phyloP scores from a whole-genome alignment of 2,113 vertebrate species.

The Chauna torquata region DNA sequence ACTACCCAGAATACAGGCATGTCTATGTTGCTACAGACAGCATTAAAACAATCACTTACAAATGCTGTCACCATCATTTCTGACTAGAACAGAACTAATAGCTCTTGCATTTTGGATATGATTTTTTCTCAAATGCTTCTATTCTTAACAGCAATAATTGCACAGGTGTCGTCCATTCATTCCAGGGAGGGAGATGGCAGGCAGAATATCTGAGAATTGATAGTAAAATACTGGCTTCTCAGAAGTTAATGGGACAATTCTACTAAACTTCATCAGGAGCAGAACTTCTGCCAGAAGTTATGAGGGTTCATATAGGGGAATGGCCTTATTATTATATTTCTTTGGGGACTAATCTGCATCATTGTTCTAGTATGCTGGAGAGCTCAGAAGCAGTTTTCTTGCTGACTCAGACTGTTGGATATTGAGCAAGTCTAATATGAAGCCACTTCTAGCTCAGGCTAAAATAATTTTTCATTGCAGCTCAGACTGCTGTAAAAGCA shows the following conservation, averaged over 20 bases:
- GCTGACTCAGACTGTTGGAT: background rate
- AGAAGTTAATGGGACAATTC: background rate
- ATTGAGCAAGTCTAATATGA: background rate
- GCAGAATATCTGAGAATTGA: background rate
- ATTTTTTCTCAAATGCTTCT: background rate
- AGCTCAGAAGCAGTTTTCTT: background rate
- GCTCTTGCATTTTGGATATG: background rate
- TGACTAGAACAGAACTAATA: background rate
- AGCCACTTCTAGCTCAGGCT: background rate
- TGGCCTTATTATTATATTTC: background rate
- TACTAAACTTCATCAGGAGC: background rate
- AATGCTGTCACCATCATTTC: background rate
- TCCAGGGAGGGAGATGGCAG: background rate
- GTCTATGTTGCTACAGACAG: background rate
- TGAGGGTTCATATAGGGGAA: background rate
- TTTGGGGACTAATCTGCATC: background rate
- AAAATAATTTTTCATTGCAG: background rate
- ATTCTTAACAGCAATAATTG: background rate
- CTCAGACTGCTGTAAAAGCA: background rate
- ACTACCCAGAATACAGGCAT: background rate
- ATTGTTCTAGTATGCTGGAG: background rate
- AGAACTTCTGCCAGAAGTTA: background rate
- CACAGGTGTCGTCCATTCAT: background rate
- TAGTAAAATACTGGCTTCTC: background rate
- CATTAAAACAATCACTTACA: background rate